Conservation (phyloP, 2,888 invertebrate genomes). For the Ferrisia virgata region DNA sequence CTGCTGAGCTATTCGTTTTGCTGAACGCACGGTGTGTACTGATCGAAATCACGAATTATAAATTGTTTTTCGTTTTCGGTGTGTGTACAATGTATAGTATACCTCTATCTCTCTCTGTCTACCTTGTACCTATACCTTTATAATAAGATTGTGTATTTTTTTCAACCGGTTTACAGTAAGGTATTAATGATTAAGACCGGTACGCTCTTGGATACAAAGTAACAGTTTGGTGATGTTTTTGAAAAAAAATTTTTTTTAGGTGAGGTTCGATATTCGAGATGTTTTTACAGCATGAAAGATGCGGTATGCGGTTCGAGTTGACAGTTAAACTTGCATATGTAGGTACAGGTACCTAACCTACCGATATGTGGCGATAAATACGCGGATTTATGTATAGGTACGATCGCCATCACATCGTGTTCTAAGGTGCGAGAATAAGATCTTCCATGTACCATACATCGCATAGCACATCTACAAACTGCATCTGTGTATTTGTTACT, state of each 20-base stretch:
- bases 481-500: too few relatives aligned
- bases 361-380: too few relatives aligned
- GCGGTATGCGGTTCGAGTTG: not conserved
- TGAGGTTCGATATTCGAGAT: not conserved
- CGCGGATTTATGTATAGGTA: too few relatives aligned
- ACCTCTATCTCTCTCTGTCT: too few relatives aligned
- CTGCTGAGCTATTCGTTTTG: not conserved
- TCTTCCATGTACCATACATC: too few relatives aligned
- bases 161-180: not conserved
- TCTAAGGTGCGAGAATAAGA: not conserved
- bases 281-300: not conserved
- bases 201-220: not conserved
- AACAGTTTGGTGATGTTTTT: not conserved
- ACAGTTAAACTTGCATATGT: not conserved
- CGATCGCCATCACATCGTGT: too few relatives aligned
- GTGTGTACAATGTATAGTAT: not conserved
- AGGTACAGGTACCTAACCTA: too few relatives aligned
- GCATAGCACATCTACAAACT: too few relatives aligned
- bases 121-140: too few relatives aligned
- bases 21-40: not conserved
- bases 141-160: not conserved
- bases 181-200: not conserved
- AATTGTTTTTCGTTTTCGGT: not conserved
- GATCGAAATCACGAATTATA: conserved; percentile 5
- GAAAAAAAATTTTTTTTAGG: not conserved